phyloP scores from a whole-genome alignment of 1,140 invertebrate genomes.

The Asobara japonica region DNA sequence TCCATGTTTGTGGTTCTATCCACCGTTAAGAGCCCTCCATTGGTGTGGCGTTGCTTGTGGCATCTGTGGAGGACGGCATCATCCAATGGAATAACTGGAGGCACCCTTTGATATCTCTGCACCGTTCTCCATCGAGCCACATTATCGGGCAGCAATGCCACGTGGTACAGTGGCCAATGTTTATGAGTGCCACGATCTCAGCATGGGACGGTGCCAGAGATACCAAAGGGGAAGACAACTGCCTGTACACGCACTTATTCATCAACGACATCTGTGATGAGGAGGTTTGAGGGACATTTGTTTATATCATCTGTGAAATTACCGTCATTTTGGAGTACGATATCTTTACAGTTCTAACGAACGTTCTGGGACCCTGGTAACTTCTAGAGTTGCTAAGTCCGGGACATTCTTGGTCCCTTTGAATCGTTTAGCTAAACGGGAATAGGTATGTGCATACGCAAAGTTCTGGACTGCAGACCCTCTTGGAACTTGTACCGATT shows the following conservation, averaged over 20 bases:
- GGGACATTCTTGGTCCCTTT: too few relatives aligned
- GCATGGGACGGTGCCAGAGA: constrained; percentile 61
- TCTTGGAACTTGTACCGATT: too few relatives aligned
- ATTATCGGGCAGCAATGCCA: neutral
- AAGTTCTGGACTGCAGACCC: too few relatives aligned
- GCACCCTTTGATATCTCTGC: constrained; percentile 64
- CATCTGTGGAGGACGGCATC: constrained; percentile 85
- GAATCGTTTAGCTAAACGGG: too few relatives aligned
- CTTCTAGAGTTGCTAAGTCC: too few relatives aligned
- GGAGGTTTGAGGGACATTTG: too few relatives aligned
- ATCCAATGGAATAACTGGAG: constrained; percentile 70
- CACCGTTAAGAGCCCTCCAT: constrained; percentile 85
- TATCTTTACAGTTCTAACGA: too few relatives aligned
- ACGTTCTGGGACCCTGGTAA: too few relatives aligned
- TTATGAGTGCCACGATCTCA: constrained; percentile 60
- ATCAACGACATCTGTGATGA: constrained; percentile 56
- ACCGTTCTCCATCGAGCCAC: constrained; percentile 50
- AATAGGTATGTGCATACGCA: too few relatives aligned
- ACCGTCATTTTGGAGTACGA: neutral
- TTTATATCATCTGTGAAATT: too few relatives aligned
- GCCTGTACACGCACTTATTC: constrained; percentile 62
- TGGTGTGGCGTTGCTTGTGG: constrained; percentile 81
- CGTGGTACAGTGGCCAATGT: constrained; percentile 54
- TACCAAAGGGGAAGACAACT: constrained; percentile 64
- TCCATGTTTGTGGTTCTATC: constrained; percentile 94